Base-by-base conservation (phyloP, 2,888 invertebrate genomes). In the Melanostoma mellinum region DNA sequence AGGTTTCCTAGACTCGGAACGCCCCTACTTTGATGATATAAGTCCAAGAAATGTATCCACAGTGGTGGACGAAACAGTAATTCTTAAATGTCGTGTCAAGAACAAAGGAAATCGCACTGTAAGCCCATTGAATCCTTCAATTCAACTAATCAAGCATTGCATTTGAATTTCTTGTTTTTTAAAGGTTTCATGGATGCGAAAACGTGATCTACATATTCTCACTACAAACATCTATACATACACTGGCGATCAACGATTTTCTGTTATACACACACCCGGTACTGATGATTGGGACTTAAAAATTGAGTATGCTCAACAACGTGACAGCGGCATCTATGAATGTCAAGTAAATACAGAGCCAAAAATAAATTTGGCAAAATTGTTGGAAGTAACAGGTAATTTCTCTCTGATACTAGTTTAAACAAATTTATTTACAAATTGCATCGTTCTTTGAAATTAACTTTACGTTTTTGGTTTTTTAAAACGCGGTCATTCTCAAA, bases 301-400 rank as follows among this genome's bases (percentile, higher is more conserved):
- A 91, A 94, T 97, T 86, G 95, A 95, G 89, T 97, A 95, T 90
- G 96, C 96, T 10, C 97, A 97, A 92, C 94, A 95, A 58, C 91
- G 96, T 33, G 97, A 97, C 90, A 96, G 95, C 2, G 97, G 96
- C 5, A 94, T 96, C 80, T 97, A 97, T 92, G 96, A 97, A 91
- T 97, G 96, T 88, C 97, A 97, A 93, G 96, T 97, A 87, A 97
- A 97, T 92, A 97, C 96, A 0, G 97, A 97, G 90, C 97, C 97
- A 30, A 97, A 97, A 91, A 95, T 97, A 90, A 97, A 96, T 91
- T 94, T 96, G 93, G 96, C 96, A 53, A 94, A 97, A 88, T 91
- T 94, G 88, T 93, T 97, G 76, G 94, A 94, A 88, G 87, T 97
- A 68, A 96, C 96, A 94, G 96, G 97, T 97, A 92, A 92, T 90